Evolutionary conservation across 2,113 vertebrate species (phyloP).

Genomic region (Dolichotis patagonum): DNA sequence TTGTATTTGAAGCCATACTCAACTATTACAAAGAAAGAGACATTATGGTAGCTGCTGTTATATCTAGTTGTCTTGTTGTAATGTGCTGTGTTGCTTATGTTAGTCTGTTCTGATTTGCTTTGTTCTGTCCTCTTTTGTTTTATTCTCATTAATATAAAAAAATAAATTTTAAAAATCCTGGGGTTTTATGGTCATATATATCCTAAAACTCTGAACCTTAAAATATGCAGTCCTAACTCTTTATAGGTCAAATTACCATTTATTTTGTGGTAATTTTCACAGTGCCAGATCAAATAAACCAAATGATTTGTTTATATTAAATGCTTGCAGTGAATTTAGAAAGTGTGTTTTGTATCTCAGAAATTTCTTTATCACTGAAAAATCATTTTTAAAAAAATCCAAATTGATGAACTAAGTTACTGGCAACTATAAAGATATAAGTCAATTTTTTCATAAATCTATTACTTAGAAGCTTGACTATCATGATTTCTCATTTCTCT

Average conservation of each 20-base stretch:
- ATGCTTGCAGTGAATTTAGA: constrained; percentile 27
- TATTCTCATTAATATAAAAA: too few species aligned
- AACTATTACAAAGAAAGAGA: too few species aligned
- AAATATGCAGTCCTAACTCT: not conserved
- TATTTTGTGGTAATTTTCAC: constrained; percentile 29
- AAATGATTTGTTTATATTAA: constrained; percentile 58
- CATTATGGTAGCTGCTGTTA: too few species aligned
- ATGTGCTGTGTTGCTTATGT: too few species aligned
- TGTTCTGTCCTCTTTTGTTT: too few species aligned
- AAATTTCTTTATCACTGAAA: constrained; percentile 42
- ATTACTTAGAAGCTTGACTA: constrained; percentile 23
- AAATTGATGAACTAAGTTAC: constrained; percentile 63
- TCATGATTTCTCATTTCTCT: constrained; percentile 14
- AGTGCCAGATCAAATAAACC: constrained; percentile 47
- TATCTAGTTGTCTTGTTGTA: too few species aligned
- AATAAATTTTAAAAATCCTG: not conserved
- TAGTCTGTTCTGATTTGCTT: too few species aligned
- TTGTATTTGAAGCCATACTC: too few species aligned
- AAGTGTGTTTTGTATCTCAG: constrained; percentile 40
- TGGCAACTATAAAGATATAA: constrained; percentile 49
- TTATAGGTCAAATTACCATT: constrained; percentile 17
- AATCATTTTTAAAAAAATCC: not conserved
- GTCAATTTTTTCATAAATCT: constrained; percentile 47
- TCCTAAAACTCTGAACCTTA: not conserved
- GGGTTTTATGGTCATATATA: not conserved